Percentiles rank a stretch among this genome's conserved stretches.
Evolutionary conservation across 2,888 invertebrate species (phyloP).

Genomic region (Clunio marinus): DNA sequence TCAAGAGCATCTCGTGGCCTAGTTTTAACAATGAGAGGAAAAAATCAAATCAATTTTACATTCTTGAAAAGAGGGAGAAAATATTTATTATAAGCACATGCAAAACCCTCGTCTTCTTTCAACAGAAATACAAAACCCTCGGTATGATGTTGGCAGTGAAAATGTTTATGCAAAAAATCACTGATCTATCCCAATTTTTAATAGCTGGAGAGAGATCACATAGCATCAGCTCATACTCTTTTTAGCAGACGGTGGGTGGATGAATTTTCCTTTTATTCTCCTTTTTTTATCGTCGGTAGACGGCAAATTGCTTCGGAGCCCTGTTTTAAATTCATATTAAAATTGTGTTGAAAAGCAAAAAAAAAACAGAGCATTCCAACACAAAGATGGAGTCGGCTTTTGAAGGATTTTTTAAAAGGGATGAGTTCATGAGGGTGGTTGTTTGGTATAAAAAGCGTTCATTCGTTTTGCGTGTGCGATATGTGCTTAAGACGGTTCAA

Average conservation of each 20-base stretch:
- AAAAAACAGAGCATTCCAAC: slow-evolving; percentile 24
- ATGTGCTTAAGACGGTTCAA: slow-evolving; percentile 17
- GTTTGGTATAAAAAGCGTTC: neutral
- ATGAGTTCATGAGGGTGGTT: neutral
- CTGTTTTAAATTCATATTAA: slow-evolving; percentile 38
- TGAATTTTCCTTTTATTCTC: slow-evolving; percentile 11
- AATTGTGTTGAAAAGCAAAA: slow-evolving; percentile 29
- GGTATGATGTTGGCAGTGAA: neutral
- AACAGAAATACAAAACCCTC: neutral
- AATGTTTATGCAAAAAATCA: slow-evolving; percentile 38
- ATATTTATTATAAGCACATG: neutral
- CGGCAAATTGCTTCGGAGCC: slow-evolving; percentile 8
- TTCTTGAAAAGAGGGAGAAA: too few species aligned
- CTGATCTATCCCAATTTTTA: slow-evolving; percentile 38
- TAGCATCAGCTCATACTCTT: slow-evolving; percentile 10
- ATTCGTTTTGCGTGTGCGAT: slow-evolving; percentile 1
- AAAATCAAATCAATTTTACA: neutral
- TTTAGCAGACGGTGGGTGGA: neutral
- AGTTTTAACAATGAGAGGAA: neutral
- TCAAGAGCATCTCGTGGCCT: slow-evolving; percentile 14
- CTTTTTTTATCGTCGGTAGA: slow-evolving; percentile 37
- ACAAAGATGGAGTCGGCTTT: neutral
- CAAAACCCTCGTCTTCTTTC: neutral
- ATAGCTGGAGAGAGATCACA: slow-evolving; percentile 37
- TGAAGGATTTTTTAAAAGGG: neutral